Conservation (phyloP, 2,888 invertebrate genomes). For the Mellilla xanthometata region DNA sequence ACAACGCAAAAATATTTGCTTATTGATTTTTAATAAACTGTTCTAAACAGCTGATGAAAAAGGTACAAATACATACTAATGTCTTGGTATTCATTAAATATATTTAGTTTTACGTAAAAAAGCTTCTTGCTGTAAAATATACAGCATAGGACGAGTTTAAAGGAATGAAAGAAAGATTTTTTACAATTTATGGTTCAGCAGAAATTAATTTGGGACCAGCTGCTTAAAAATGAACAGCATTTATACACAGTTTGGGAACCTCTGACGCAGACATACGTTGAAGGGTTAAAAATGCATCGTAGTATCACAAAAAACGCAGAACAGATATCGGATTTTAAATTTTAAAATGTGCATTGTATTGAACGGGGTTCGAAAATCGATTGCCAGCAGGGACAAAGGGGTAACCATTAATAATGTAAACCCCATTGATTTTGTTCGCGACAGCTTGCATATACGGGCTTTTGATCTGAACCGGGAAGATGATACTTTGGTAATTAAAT, state of each 20-base stretch:
- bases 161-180: no score
- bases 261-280: constrained; percentile 64
- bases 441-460: constrained; percentile 64
- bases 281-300: constrained; percentile 83
- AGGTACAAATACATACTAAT: no score
- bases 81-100: no score
- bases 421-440: constrained; percentile 65
- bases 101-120: no score
- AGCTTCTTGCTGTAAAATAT: no score
- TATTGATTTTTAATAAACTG: no score
- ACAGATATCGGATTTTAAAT: constrained; percentile 83
- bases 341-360: constrained; percentile 83
- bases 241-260: constrained; percentile 49
- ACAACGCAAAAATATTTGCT: no score
- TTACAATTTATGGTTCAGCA: no score
- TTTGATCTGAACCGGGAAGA: constrained; percentile 40
- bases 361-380: constrained; percentile 77
- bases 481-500: constrained; percentile 37
- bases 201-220: neutral
- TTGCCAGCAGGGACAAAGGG: constrained; percentile 76
- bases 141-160: no score
- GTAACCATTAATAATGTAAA: constrained; percentile 77
- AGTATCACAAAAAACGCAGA: constrained; percentile 68
- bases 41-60: no score
- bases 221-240: neutral